Percentiles rank a stretch among this genome's conserved stretches.
phyloP scores from a whole-genome alignment of 23 tunicate genomes.

The Halocynthia roretzi region DNA sequence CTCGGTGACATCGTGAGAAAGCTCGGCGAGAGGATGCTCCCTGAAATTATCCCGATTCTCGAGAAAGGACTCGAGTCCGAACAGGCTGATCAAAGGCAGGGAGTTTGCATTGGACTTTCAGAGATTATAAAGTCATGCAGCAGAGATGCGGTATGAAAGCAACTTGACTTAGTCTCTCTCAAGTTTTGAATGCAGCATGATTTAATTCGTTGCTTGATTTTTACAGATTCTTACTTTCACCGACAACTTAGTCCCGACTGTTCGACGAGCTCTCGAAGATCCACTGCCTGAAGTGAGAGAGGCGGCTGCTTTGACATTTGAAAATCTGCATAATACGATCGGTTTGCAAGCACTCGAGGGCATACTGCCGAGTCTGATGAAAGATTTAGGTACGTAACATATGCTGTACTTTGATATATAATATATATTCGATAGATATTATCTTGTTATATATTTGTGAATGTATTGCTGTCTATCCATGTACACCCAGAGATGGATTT shows the following conservation, averaged over 20 bases:
- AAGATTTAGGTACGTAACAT: conserved; percentile 45
- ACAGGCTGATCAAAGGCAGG: conserved; percentile 72
- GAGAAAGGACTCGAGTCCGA: conserved; percentile 67
- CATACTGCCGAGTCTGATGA: conserved; percentile 58
- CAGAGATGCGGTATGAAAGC: conserved; percentile 67
- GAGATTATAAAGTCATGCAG: conserved; percentile 86
- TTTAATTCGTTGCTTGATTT: neutral
- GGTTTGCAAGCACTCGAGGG: conserved; percentile 83
- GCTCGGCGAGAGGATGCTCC: conserved; percentile 95
- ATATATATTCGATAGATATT: too few species aligned
- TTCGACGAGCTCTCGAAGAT: conserved; percentile 73
- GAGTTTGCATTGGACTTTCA: conserved; percentile 93
- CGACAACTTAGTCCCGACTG: conserved; percentile 74
- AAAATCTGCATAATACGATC: conserved; percentile 70
- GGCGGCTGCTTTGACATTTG: conserved; percentile 90
- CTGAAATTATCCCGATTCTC: conserved; percentile 95
- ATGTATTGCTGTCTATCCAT: too few species aligned
- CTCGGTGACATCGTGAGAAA: conserved; percentile 94
- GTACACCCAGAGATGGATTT: too few species aligned
- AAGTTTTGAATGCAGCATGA: neutral
- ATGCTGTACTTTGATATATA: too few species aligned
- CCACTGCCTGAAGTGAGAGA: conserved; percentile 51
- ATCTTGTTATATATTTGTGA: too few species aligned
- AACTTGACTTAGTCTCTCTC: neutral
- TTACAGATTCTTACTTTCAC: conserved; percentile 60